Conservation (phyloP, 2,797 vertebrate species). For the Cirrhinus molitorella region DNA sequence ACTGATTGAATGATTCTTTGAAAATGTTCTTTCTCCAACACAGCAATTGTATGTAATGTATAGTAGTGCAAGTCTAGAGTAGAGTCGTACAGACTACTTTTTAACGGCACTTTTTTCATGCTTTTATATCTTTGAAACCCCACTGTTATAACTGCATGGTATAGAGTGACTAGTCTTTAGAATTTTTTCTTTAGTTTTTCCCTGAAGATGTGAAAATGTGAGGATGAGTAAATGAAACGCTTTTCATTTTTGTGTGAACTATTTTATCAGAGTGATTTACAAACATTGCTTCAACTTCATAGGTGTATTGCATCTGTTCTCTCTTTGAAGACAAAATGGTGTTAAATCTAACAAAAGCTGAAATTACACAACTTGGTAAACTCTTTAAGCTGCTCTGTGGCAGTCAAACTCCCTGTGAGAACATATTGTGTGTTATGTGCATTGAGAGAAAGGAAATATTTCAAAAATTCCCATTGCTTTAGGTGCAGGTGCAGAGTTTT, state of each 20-base stretch:
- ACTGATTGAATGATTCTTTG: background rate
- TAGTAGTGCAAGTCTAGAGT: background rate
- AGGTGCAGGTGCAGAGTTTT: slow-evolving; percentile 60
- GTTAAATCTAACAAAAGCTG: slow-evolving; percentile 7
- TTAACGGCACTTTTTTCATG: background rate
- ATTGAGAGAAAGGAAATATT: slow-evolving; percentile 59
- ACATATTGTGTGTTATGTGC: background rate
- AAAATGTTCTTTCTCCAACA: background rate
- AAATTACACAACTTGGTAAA: slow-evolving; percentile 6
- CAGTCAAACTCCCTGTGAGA: slow-evolving; percentile 12
- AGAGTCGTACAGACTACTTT: background rate
- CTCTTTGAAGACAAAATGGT: slow-evolving; percentile 2
- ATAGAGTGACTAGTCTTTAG: background rate
- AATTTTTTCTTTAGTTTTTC: background rate
- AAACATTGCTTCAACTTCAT: background rate
- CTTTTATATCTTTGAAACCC: background rate
- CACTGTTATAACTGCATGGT: background rate
- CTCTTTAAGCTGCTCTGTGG: background rate
- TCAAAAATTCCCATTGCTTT: slow-evolving; percentile 62
- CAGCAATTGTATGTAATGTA: background rate
- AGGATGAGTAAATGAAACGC: background rate
- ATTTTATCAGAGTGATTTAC: slow-evolving; percentile 1
- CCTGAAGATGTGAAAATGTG: background rate
- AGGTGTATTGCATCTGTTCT: background rate
- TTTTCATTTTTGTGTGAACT: background rate